Evolutionary conservation across 2,113 vertebrate genomes (phyloP).

Genomic region (Caranx melampygus): DNA sequence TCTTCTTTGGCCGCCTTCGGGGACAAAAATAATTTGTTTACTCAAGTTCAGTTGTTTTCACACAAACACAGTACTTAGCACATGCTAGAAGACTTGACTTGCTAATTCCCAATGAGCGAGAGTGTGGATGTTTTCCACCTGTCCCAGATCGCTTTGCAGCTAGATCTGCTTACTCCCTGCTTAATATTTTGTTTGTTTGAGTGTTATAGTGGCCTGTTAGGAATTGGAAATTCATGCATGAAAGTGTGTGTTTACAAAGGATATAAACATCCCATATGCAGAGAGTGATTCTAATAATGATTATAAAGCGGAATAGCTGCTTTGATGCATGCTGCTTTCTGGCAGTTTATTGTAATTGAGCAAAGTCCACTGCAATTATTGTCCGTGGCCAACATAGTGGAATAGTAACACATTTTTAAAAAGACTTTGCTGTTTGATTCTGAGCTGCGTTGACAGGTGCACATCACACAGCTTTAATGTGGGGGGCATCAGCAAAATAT

Average conservation of each 20-base stretch:
- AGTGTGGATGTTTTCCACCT: constrained; percentile 39
- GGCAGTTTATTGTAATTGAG: constrained; percentile 37
- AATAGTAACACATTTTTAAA: constrained; percentile 34
- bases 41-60: constrained; percentile 28
- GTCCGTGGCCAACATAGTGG: constrained; percentile 22
- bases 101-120: constrained; percentile 44
- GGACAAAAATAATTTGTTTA: constrained; percentile 21
- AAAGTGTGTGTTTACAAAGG: constrained; percentile 28
- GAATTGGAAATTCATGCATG: background rate
- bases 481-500: constrained; percentile 38
- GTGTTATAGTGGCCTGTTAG: background rate
- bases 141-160: constrained; percentile 13
- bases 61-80: background rate
- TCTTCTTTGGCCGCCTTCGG: constrained; percentile 11
- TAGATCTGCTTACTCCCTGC: constrained; percentile 28
- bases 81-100: background rate
- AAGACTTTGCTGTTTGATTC: constrained; percentile 25
- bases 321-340: constrained; percentile 35
- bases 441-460: constrained; percentile 53
- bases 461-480: constrained; percentile 35
- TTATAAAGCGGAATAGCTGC: constrained; percentile 30
- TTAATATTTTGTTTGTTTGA: constrained; percentile 12
- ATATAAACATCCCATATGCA: constrained; percentile 5
- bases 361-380: constrained; percentile 25
- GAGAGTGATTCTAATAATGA: constrained; percentile 26